Percentiles rank a stretch among this genome's conserved stretches.
These are phyloP conservation scores for Limnothrissa miodon DNA, from an alignment of 2,113 vertebrate species.

Conservation along the genomic window DNA sequence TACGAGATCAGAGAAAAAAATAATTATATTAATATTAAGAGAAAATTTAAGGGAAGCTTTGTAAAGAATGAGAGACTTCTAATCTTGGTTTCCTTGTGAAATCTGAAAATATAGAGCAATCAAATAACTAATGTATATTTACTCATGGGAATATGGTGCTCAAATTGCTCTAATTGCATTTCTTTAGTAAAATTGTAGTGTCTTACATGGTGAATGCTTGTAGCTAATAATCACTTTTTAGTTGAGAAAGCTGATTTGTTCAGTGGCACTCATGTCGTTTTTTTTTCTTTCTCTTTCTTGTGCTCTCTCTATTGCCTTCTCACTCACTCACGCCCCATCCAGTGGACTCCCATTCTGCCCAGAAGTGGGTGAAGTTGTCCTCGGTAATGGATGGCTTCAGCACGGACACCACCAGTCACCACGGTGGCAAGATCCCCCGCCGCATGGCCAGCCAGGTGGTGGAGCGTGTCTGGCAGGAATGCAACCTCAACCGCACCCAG, in stretches of 20 bases:
- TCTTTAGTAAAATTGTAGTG: not conserved
- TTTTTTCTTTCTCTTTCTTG: not conserved
- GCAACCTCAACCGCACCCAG: slow-evolving; percentile 94
- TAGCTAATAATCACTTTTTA: not conserved
- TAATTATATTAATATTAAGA: not conserved
- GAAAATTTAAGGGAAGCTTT: not conserved
- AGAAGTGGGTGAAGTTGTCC: slow-evolving; percentile 92
- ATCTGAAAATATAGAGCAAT: too few relatives aligned
- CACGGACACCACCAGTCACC: slow-evolving; percentile 88
- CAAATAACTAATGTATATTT: too few relatives aligned
- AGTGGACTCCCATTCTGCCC: slow-evolving; percentile 92
- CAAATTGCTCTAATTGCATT: too few relatives aligned
- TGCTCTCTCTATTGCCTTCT: not conserved
- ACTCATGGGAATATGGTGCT: too few relatives aligned
- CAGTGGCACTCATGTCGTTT: too few relatives aligned
- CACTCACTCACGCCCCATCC: slow-evolving; percentile 29
- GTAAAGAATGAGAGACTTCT: too few relatives aligned
- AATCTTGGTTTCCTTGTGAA: too few relatives aligned
- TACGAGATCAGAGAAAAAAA: not conserved
- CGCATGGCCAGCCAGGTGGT: slow-evolving; percentile 89
- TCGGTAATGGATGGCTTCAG: slow-evolving; percentile 86
- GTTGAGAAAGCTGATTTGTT: not conserved
- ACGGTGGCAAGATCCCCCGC: slow-evolving; percentile 92
- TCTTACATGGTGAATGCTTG: not conserved
- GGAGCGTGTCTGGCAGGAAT: slow-evolving; percentile 98